phyloP scores from a whole-genome alignment of 2,113 vertebrate species.

The Coptodon bakossiorum region DNA sequence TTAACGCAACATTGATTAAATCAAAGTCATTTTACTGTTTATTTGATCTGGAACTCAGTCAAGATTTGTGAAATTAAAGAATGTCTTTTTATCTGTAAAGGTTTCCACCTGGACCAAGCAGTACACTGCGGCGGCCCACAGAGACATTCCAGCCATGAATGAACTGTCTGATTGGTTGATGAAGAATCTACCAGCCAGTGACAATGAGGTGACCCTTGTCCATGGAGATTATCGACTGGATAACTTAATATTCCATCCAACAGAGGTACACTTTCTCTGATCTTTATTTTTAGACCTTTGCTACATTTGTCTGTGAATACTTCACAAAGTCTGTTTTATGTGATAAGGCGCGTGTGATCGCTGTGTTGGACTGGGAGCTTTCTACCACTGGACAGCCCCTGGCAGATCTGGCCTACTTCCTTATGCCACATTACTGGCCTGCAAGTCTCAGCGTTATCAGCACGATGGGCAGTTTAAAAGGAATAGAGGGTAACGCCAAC shows the following conservation, averaged over 20 bases:
- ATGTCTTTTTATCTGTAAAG: slow-evolving; percentile 50
- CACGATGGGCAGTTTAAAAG: slow-evolving; percentile 57
- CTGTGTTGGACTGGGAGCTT: slow-evolving; percentile 92
- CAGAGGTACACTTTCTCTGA: slow-evolving; percentile 70
- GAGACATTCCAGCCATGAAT: slow-evolving; percentile 80
- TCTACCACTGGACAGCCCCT: slow-evolving; percentile 88
- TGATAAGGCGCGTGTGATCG: slow-evolving; percentile 79
- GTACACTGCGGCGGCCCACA: slow-evolving; percentile 79
- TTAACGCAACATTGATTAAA: neutral
- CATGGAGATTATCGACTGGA: slow-evolving; percentile 89
- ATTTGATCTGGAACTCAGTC: neutral
- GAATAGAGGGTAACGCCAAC: slow-evolving; percentile 51
- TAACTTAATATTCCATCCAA: slow-evolving; percentile 90
- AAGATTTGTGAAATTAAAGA: neutral
- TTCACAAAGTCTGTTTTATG: neutral
- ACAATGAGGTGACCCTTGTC: slow-evolving; percentile 79
- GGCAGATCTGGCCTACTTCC: slow-evolving; percentile 80
- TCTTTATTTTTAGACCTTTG: neutral
- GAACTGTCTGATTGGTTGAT: slow-evolving; percentile 82
- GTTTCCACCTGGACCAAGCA: slow-evolving; percentile 90
- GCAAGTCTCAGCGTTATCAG: slow-evolving; percentile 3
- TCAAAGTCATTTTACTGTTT: neutral
- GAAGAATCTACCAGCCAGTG: slow-evolving; percentile 77
- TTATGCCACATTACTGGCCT: slow-evolving; percentile 77
- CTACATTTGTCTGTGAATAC: neutral